Evolutionary conservation across 2,888 invertebrate species (phyloP), one percentile per base, ranked within the genome.

Genomic region (Eristalinus aeneus): DNA sequence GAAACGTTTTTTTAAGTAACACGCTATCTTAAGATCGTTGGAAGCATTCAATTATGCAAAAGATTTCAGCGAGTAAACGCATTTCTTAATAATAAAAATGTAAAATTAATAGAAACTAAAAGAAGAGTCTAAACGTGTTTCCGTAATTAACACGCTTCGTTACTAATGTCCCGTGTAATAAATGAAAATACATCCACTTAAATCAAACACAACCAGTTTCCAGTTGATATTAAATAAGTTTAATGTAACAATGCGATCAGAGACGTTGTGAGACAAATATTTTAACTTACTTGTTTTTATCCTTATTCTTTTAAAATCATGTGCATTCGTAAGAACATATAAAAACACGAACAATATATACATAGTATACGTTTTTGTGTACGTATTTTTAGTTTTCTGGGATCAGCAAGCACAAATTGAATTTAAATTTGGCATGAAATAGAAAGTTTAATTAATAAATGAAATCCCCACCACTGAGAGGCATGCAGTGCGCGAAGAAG

Each of bases 361-460:
- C 58, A 16, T 23, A 23, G 20, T 27, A 16, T 11, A 3, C 11
- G 20, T 11, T 8, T 27, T 53, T 20, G 23, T 31, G 34, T 34
- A 46, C 8, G 88, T 88, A 89, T 89, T 89, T 89, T 88, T 88
- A 88, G 88, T 87, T 88, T 73, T 73, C 89, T 89, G 88, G 89
- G 89, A 89, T 89, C 89, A 89, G 84, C 89, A 89, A 89, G 88
- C 89, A 89, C 89, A 90, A 90, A 90, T 90, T 89, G 90, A 89
- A 90, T 90, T 90, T 90, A 91, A 92, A 92, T 92, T 91, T 91
- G 90, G 90, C 92, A 91, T 92, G 91, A 91, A 92, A 92, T 91
- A 90, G 90, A 89, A 89, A 89, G 89, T 89, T 89, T 89, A 88
- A 89, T 88, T 90, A 89, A 88, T 89, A 89, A 89, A 85, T 89